These are phyloP conservation scores for Dryobotodes eremita DNA, from an alignment of 2,888 invertebrate species.

Conservation along the genomic window DNA sequence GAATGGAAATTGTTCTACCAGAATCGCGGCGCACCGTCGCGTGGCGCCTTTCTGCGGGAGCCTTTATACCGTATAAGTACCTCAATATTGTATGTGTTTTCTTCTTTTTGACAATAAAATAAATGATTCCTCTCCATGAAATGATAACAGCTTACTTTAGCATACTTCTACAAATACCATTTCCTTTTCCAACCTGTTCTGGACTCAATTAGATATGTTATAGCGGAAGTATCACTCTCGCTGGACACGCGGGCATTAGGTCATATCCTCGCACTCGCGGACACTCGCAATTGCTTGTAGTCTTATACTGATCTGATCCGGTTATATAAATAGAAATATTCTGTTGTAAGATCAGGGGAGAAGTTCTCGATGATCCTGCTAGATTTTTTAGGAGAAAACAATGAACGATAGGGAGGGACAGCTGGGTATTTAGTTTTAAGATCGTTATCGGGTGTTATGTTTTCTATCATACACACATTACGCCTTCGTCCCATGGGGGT, in stretches of 20 bases:
- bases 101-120: no score
- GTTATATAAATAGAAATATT: conserved; percentile 56
- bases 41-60: no score
- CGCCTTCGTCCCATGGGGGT: not conserved
- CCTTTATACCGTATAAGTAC: no score
- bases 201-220: conserved; percentile 17
- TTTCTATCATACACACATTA: not conserved
- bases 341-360: conserved; percentile 5
- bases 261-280: conserved; percentile 59
- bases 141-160: not conserved
- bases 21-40: no score
- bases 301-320: conserved; percentile 39
- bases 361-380: not conserved
- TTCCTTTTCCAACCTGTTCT: not conserved
- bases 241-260: conserved; percentile 43
- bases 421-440: not conserved
- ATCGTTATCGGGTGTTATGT: not conserved
- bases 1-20: no score
- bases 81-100: no score
- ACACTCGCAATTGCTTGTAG: conserved; percentile 42
- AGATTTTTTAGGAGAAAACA: not conserved
- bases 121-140: not conserved
- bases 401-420: not conserved
- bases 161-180: not conserved
- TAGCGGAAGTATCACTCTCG: conserved; percentile 53